These are phyloP conservation scores for Torymus texanus DNA, from an alignment of 2,888 invertebrate species.

Conservation along the genomic window DNA sequence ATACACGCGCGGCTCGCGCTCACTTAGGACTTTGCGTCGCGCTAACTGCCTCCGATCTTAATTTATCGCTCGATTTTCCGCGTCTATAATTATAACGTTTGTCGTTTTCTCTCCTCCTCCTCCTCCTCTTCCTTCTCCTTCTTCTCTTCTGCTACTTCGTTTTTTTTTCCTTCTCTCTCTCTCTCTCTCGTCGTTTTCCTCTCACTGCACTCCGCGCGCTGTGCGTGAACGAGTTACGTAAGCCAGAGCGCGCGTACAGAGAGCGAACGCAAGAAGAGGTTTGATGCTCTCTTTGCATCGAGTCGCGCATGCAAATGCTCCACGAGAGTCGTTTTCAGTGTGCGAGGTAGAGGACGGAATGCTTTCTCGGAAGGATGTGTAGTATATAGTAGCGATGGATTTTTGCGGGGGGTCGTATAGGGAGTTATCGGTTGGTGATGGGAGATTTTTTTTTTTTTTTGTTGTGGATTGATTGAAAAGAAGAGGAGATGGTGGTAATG, in stretches of 20 bases:
- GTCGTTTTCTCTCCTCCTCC: conserved; percentile 44
- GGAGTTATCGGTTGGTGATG: too few relatives aligned
- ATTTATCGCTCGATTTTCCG: conserved; percentile 52
- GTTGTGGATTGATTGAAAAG: too few relatives aligned
- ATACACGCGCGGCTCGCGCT: background rate
- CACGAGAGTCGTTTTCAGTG: background rate
- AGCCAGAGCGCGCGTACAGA: background rate
- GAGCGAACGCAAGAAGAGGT: background rate
- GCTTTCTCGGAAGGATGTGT: too few relatives aligned
- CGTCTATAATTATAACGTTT: conserved; percentile 49
- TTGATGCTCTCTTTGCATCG: background rate
- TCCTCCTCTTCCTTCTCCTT: conserved; percentile 33
- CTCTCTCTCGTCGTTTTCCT: background rate
- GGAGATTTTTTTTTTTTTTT: too few relatives aligned
- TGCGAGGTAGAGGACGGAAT: too few relatives aligned
- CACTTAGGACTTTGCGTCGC: conserved; percentile 8
- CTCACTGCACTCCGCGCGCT: background rate
- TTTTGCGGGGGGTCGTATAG: too few relatives aligned
- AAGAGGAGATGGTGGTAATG: too few relatives aligned
- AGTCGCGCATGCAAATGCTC: background rate
- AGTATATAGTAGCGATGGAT: too few relatives aligned
- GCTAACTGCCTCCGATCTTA: conserved; percentile 51
- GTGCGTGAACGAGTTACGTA: conserved; percentile 27
- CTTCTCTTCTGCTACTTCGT: conserved; percentile 1
- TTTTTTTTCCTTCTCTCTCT: conserved; percentile 3